Percentiles rank a stretch among this genome's conserved stretches.
phyloP scores from a whole-genome alignment of 2,113 vertebrate genomes.

The Myanophis thanlyinensis region DNA sequence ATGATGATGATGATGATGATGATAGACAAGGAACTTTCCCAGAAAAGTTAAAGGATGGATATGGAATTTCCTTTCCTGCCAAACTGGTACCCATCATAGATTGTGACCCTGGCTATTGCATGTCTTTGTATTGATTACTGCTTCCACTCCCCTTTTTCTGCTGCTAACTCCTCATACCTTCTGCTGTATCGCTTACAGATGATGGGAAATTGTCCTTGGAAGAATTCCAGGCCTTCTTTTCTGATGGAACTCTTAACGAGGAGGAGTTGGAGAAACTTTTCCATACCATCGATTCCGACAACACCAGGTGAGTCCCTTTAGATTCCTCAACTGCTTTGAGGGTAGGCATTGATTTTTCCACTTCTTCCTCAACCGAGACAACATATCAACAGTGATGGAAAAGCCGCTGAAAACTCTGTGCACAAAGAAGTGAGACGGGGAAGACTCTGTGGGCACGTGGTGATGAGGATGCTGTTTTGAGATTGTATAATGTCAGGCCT shows the following conservation, averaged over 20 bases:
- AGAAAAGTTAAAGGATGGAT: not conserved
- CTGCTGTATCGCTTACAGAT: slow-evolving; percentile 70
- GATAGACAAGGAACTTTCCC: no score
- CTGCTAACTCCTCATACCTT: not conserved
- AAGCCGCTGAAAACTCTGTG: not conserved
- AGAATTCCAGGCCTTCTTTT: slow-evolving; percentile 98
- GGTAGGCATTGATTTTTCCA: not conserved
- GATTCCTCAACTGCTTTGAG: not conserved
- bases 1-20: no score
- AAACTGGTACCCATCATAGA: not conserved
- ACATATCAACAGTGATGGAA: no score
- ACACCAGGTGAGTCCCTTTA: slow-evolving; percentile 83
- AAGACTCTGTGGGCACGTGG: not conserved
- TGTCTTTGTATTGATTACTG: not conserved
- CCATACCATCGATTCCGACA: slow-evolving; percentile 95
- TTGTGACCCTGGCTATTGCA: not conserved
- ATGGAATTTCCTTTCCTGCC: not conserved
- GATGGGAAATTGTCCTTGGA: slow-evolving; percentile 96
- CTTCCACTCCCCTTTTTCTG: not conserved
- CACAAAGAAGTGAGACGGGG: not conserved
- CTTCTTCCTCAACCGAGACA: not conserved
- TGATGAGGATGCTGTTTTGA: not conserved
- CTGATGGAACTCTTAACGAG: slow-evolving; percentile 90
- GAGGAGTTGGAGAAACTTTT: slow-evolving; percentile 95
- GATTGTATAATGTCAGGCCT: not conserved